Base-by-base conservation (phyloP, 1,140 invertebrate species). In the Neodiprion virginianus region DNA sequence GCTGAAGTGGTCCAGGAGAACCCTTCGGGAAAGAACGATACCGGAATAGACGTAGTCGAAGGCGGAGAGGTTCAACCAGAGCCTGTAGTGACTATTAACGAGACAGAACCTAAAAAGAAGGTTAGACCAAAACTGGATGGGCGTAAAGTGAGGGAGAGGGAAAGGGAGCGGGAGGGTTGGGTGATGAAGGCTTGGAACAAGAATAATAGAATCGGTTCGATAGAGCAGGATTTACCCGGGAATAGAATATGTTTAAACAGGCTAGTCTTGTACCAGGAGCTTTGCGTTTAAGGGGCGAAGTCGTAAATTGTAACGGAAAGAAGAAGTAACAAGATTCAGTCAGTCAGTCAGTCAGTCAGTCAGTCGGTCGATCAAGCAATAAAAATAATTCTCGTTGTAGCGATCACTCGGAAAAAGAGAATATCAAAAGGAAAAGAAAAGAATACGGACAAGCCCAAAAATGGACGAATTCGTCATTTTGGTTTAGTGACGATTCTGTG, bases 111-210 rank as follows among this genome's bases (percentile, higher is more conserved):
- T 69, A 79, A 82, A 75, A 84, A 83, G 82, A 86, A 87, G 85
- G 85, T 87, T 87, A 87, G 85, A 83, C 78, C 81, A 79, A 80
- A 76, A 73, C 76, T 76, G 76, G 75, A 74, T 78, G 75, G 67
- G 69, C 72, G 12, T 48, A 71, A 61, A 17, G 53, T n/a, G 70
- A 71, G 48, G 48, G 48, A 77, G 80, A 79, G 78, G 61, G 78
- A 83, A 50, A 77, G 71, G 50, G 77, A 77, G 61, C 71, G 67
- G 73, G 72, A 74, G 65, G 77, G 77, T 72, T 78, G 76, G 77
- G 71, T 73, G 17, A 72, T 71, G 75, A 83, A 72, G 76, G 75
- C 74, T 28, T 75, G 76, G 76, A 82, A 75, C 69, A 73, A 73
- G 67, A 49, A 68, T 66, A 76, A 69, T 69, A 77, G 71, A 75